A percentile compares a stretch with the other conserved stretches of the same genome.
These are phyloP conservation scores for Drosophila takahashii DNA, from an alignment of 1,140 invertebrate species.

Conservation along the genomic window DNA sequence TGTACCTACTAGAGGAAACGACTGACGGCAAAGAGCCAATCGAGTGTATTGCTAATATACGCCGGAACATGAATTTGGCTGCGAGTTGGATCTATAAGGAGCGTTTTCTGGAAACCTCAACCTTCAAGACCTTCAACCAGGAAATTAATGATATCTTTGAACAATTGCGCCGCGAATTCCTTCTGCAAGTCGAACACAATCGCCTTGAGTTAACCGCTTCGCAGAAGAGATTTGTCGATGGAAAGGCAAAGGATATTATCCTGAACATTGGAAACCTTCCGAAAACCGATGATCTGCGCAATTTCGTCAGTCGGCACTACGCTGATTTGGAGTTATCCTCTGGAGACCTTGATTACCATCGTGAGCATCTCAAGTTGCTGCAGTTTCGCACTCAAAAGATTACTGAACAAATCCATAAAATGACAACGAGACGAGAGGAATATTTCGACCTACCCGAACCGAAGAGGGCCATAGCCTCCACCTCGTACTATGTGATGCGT, in stretches of 20 bases:
- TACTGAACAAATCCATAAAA: background rate
- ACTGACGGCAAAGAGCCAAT: background rate
- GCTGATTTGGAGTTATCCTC: background rate
- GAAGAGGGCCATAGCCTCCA: background rate
- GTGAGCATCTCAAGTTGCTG: background rate
- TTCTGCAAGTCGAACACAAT: background rate
- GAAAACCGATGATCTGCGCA: background rate
- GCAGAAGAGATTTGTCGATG: background rate
- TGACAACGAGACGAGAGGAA: background rate
- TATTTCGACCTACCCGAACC: background rate
- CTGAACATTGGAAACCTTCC: background rate
- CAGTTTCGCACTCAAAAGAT: conserved; percentile 3
- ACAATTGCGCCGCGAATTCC: background rate
- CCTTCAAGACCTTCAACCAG: background rate
- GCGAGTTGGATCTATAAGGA: background rate
- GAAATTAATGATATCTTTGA: background rate
- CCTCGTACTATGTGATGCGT: background rate
- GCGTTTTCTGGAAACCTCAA: background rate
- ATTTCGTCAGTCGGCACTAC: background rate
- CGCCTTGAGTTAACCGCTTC: background rate
- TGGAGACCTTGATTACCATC: background rate
- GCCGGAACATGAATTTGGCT: background rate
- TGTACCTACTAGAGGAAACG: background rate
- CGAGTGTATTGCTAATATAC: background rate
- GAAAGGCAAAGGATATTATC: background rate